phyloP scores from a whole-genome alignment of 1,140 invertebrate genomes.

The Xylocopa sonorina region DNA sequence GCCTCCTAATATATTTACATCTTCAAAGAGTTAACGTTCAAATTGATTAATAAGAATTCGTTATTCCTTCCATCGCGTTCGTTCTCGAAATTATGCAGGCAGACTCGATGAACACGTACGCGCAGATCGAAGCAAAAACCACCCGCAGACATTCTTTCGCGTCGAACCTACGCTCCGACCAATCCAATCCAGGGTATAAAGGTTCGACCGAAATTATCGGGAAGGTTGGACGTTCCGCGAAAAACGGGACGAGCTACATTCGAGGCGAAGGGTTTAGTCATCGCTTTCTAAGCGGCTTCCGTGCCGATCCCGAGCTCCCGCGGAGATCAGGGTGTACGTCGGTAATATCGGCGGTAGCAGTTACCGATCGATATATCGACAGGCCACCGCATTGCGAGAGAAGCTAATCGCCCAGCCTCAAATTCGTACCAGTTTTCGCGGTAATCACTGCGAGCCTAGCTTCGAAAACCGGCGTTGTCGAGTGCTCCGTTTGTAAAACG shows the following conservation, averaged over 20 bases:
- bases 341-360: constrained; percentile 19
- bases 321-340: constrained; percentile 35
- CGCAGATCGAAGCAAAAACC: background rate
- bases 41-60: background rate
- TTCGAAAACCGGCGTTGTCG: background rate
- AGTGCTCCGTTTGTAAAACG: no score
- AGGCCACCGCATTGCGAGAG: constrained; percentile 36
- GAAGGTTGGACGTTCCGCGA: constrained; percentile 43
- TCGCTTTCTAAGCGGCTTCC: constrained; percentile 58
- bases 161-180: constrained; percentile 49
- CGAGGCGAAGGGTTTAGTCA: constrained; percentile 52
- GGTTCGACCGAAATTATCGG: constrained; percentile 61
- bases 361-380: constrained; percentile 43
- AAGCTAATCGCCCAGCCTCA: constrained; percentile 38
- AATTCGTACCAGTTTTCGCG: background rate
- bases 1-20: no score
- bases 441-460: background rate
- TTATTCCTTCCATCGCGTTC: background rate
- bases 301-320: constrained; percentile 44
- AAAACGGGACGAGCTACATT: constrained; percentile 45
- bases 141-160: constrained; percentile 36
- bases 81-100: background rate
- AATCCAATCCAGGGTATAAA: constrained; percentile 62
- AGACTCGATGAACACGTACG: background rate
- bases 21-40: no score